Percentiles rank a stretch among this genome's conserved stretches.
These are phyloP conservation scores for Eupeodes corollae DNA, from an alignment of 1,140 invertebrate species.

Conservation along the genomic window DNA sequence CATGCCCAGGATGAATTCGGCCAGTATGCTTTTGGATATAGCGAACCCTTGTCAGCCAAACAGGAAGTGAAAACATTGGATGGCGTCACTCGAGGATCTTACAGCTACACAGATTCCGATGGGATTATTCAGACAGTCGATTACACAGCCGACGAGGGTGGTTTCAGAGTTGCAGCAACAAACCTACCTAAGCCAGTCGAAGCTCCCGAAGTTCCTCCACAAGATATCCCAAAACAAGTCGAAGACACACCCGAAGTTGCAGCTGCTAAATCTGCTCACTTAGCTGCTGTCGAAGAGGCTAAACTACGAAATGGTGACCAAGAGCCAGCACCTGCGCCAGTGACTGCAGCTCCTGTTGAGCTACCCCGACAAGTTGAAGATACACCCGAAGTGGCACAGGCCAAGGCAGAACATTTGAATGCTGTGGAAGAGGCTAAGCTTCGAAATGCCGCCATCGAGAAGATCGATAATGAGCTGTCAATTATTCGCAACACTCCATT, in stretches of 20 bases:
- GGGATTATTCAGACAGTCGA: slow-evolving; percentile 49
- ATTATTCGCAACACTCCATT: no score
- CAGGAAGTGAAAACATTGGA: slow-evolving; percentile 50
- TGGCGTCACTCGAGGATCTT: slow-evolving; percentile 53
- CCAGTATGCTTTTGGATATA: slow-evolving; percentile 56
- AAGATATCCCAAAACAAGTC: slow-evolving; percentile 28
- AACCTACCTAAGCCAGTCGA: slow-evolving; percentile 43
- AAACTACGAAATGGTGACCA: slow-evolving; percentile 10
- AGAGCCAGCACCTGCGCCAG: slow-evolving; percentile 8
- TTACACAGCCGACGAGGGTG: slow-evolving; percentile 47
- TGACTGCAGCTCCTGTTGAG: slow-evolving; percentile 11
- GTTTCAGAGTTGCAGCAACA: slow-evolving; percentile 56
- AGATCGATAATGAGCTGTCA: no score
- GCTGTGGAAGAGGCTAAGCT: slow-evolving; percentile 27
- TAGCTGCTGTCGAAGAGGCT: slow-evolving; percentile 23
- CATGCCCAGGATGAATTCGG: slow-evolving; percentile 52
- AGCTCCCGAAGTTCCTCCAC: not conserved
- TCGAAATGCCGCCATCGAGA: slow-evolving; percentile 10
- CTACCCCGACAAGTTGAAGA: slow-evolving; percentile 26
- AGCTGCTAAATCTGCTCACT: slow-evolving; percentile 22
- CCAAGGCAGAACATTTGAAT: slow-evolving; percentile 29
- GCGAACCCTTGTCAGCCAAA: slow-evolving; percentile 50
- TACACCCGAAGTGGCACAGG: slow-evolving; percentile 35
- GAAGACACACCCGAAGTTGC: slow-evolving; percentile 34
- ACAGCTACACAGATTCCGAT: slow-evolving; percentile 50